These are phyloP conservation scores for Pyrocoelia pectoralis DNA, from an alignment of 2,888 invertebrate genomes.

Conservation along the genomic window DNA sequence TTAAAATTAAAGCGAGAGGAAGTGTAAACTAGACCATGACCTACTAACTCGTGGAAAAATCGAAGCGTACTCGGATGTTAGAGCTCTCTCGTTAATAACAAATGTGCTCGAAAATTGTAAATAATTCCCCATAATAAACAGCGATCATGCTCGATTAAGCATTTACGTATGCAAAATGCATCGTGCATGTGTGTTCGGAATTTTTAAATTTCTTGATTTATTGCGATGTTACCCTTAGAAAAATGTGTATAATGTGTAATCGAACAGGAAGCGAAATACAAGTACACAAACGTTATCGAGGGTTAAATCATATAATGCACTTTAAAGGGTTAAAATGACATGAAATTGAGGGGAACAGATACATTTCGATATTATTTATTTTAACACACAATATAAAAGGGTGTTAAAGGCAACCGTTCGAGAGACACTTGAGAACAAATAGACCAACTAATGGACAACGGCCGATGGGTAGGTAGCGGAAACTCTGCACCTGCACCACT, in stretches of 20 bases:
- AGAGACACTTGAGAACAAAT: conserved; percentile 21
- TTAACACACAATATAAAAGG: conserved; percentile 25
- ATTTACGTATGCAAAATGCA: conserved; percentile 32
- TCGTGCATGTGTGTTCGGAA: conserved; percentile 25
- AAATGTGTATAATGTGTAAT: conserved; percentile 45
- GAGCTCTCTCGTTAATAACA: conserved; percentile 26
- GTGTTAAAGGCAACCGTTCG: conserved; percentile 22
- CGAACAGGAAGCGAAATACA: conserved; percentile 38
- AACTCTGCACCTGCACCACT: conserved; percentile 28
- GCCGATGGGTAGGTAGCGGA: conserved; percentile 21
- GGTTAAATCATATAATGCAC: conserved; percentile 47
- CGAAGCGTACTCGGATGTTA: conserved; percentile 23
- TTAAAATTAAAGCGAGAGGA: conserved; percentile 57
- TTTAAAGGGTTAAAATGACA: conserved; percentile 52
- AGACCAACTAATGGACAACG: conserved; percentile 25
- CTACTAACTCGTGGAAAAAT: conserved; percentile 45
- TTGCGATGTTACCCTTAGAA: conserved; percentile 40
- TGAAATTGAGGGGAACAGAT: conserved; percentile 53
- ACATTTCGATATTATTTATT: conserved; percentile 46
- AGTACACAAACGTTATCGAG: conserved; percentile 44
- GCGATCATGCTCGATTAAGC: conserved; percentile 44
- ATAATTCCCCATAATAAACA: conserved; percentile 26
- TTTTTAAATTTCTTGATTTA: conserved; percentile 45
- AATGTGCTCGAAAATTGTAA: conserved; percentile 34
- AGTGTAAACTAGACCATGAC: conserved; percentile 60